Conservation (phyloP, 2,113 vertebrate genomes). For the Capreolus pygargus region DNA sequence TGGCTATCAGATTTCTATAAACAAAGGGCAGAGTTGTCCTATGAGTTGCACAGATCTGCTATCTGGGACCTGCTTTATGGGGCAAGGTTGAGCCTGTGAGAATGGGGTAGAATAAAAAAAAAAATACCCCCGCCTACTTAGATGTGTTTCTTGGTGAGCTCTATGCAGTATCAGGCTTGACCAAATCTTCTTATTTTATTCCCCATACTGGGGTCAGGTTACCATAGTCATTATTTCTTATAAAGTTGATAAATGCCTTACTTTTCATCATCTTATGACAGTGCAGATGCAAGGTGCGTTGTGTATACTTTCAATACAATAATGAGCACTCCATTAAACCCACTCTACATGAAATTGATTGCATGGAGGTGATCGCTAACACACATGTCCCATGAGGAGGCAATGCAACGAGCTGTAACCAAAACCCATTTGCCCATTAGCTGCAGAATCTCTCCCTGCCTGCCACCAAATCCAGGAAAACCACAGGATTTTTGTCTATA, state of each 20-base stretch:
- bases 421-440: slow-evolving; percentile 60
- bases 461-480: slow-evolving; percentile 66
- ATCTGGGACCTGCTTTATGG: not conserved
- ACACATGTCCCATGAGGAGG: slow-evolving; percentile 47
- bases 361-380: slow-evolving; percentile 65
- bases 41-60: not conserved
- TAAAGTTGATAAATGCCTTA: not conserved
- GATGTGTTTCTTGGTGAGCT: not conserved
- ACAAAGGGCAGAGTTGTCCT: not conserved
- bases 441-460: slow-evolving; percentile 56
- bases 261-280: not conserved
- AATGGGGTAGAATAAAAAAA: not conserved
- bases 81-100: not conserved
- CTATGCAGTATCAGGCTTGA: not conserved
- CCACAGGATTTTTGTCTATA: slow-evolving; percentile 20
- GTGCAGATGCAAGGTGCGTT: not conserved
- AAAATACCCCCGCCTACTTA: not conserved
- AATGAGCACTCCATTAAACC: slow-evolving; percentile 41
- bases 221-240: not conserved
- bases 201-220: not conserved
- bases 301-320: not conserved
- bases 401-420: slow-evolving; percentile 75
- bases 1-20: not conserved
- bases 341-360: slow-evolving; percentile 69
- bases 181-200: not conserved